Evolutionary conservation across 2,888 invertebrate genomes (phyloP), one percentile per base, ranked within the genome.

Genomic region (Eustalomyia histrio): DNA sequence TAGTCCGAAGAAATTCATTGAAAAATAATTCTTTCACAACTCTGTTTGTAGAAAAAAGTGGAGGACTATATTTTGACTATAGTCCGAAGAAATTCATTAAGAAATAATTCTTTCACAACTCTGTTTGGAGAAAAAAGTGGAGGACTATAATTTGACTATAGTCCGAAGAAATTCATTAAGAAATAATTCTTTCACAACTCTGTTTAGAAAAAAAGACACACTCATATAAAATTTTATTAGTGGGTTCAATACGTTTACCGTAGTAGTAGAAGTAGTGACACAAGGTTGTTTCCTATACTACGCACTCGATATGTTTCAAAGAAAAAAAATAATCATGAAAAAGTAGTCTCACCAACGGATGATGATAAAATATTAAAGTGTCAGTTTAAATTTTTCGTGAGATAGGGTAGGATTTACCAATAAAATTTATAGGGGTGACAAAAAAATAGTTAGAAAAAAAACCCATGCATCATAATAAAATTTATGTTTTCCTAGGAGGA

Each of bases 201-300:
- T 39, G 39, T 12, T 12, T 39, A 6, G 1, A 29, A 6, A 29
- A 29, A 29, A 29, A 7, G 1, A 29, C 7, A 29, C 29, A 29
- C 29, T 6, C 7, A 29, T 57, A 57, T 1, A 39, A 39, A 8
- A 43, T 52, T 35, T 47, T 9, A 24, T 12, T 47, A 12, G 68
- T 69, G 33, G 68, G 58, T 50, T 58, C 33, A n/a, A 33, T 53
- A 39, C 2, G 39, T 39, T 39, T 65, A 50, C 16, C 39, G 50
- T 60, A 75, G 67, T 67, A 67, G 67, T 75, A 39, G 50, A 53
- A 75, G 67, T 67, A 67, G 67, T 75, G 52, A 43, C 75, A 43
- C 75, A 75, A 75, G 75, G 67, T 68, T 67, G 67, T 67, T 74
- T 61, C 67, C 63, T 29, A 29, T 52, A 52, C 60, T 53, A 72